phyloP scores from a whole-genome alignment of 30 jellyfish, hydroid and myxozoan genomes.

The Cassiopea xamachana region DNA sequence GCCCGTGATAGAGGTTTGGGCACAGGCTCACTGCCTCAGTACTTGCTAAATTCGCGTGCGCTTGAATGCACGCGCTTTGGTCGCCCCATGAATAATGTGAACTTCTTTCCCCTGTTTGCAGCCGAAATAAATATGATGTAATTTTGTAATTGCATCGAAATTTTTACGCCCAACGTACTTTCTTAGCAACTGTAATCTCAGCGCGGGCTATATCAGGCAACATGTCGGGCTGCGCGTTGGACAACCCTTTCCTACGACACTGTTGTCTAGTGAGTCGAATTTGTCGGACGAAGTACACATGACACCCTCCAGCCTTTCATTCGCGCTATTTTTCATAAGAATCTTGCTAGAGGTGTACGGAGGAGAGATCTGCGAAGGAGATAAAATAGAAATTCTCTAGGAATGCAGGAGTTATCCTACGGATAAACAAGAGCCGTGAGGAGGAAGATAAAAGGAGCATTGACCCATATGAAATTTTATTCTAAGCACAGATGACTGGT shows the following conservation, averaged over 20 bases:
- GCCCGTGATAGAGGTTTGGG: too few species aligned
- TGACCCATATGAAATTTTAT: conserved; percentile 55
- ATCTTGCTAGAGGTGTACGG: background rate
- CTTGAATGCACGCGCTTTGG: too few species aligned
- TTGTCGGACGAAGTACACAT: background rate
- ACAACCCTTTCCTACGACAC: background rate
- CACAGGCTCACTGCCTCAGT: too few species aligned
- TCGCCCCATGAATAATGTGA: too few species aligned
- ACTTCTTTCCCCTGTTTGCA: too few species aligned
- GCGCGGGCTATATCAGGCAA: too few species aligned
- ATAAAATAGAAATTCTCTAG: background rate
- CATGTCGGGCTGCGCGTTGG: background rate
- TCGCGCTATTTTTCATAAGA: background rate
- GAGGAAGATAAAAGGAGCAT: conserved; percentile 34
- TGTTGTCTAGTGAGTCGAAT: background rate
- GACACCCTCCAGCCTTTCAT: background rate
- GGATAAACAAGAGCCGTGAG: conserved; percentile 14
- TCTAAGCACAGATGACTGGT: conserved; percentile 37
- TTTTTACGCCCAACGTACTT: too few species aligned
- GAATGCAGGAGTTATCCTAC: conserved; percentile 37
- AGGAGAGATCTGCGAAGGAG: conserved; percentile 16
- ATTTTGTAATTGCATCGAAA: too few species aligned
- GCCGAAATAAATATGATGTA: too few species aligned
- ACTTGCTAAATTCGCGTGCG: too few species aligned
- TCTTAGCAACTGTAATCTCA: too few species aligned